Evolutionary conservation across 2,113 vertebrate genomes (phyloP).

Genomic region (Collichthys lucidus): DNA sequence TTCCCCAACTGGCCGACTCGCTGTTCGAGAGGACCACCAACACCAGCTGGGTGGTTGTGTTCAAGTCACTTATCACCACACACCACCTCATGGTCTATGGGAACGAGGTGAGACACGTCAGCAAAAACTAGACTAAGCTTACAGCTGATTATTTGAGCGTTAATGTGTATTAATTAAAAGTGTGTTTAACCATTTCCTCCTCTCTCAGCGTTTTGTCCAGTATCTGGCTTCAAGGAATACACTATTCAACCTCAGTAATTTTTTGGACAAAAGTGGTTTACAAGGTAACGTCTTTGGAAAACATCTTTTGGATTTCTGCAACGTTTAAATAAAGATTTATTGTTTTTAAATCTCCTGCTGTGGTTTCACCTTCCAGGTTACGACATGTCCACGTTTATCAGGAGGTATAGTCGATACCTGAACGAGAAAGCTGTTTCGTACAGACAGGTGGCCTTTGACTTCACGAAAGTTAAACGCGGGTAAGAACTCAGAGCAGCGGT

Average conservation of each 20-base stretch:
- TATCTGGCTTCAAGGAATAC: conserved; percentile 99
- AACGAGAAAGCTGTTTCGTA: conserved; percentile 99
- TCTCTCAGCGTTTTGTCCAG: conserved; percentile 95
- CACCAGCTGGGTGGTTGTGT: conserved; percentile 99
- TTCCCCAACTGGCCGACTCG: conserved; percentile 98
- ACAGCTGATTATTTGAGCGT: background rate
- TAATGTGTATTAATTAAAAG: background rate
- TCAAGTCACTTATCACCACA: conserved; percentile 98
- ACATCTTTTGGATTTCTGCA: conserved; percentile 24
- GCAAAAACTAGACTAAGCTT: background rate
- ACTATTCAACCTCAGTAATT: conserved; percentile 99
- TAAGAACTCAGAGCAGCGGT: conserved; percentile 76
- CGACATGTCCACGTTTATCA: conserved; percentile 99
- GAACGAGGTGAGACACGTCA: conserved; percentile 90
- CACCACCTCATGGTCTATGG: conserved; percentile 99
- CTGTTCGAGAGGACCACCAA: conserved; percentile 97
- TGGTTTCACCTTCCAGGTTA: conserved; percentile 84
- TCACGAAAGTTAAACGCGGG: conserved; percentile 99
- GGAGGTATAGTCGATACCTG: conserved; percentile 96
- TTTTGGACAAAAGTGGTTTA: conserved; percentile 98
- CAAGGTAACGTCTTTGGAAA: conserved; percentile 92
- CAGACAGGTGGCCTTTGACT: conserved; percentile 99
- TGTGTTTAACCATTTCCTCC: background rate
- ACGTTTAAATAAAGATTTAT: background rate
- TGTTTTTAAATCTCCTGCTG: background rate